Evolutionary conservation across 2,797 vertebrate genomes (phyloP), one percentile per base, ranked within the genome.

Genomic region (Gobionotothen gibberifrons): DNA sequence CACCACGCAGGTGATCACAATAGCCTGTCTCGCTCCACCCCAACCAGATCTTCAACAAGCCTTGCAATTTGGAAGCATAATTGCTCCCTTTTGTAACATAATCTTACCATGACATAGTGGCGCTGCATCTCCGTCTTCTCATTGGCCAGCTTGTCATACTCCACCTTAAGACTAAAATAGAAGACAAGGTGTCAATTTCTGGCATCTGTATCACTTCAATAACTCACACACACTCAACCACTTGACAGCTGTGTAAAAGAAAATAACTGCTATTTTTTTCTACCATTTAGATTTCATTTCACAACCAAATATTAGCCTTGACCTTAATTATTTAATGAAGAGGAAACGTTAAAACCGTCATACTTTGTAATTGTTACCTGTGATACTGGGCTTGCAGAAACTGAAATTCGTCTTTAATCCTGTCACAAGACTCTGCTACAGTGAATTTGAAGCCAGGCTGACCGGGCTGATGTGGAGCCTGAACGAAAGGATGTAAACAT

Each of bases 101-200:
- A 86, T 87, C 97, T 97, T 93, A 98, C 97, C 97, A 98, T 98
- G 92, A 98, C 97, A 89, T 98, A 98, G 94, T 98, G 97, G 90
- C 97, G 96, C 94, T 98, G 97, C 97, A 98, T 98, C 93, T 98
- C 97, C 0, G 97, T 98, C 95, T 98, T 98, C 94, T 98, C 97
- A 92, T 97, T 98, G 72, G 97, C 97, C 90, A 98, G 95, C 84
- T 98, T 98, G 92, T 98, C 97, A 76, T 98, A 98, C 90, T 98
- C 97, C 96, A 98, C 97, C 96, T 98, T 98, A 87, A 98, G 96
- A 93, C 97, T 97, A 92, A 78, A 94, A 84, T 85, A 90, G 85
- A 89, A 90, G 86, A 91, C 87, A 91, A 84, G 80, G 91, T 92
- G 92, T 92, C 87, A 90, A 78, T 84, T 87, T 88, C 85, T 89